Conservation (phyloP, 2,113 vertebrate species). For the Sylvilagus bachmani region DNA sequence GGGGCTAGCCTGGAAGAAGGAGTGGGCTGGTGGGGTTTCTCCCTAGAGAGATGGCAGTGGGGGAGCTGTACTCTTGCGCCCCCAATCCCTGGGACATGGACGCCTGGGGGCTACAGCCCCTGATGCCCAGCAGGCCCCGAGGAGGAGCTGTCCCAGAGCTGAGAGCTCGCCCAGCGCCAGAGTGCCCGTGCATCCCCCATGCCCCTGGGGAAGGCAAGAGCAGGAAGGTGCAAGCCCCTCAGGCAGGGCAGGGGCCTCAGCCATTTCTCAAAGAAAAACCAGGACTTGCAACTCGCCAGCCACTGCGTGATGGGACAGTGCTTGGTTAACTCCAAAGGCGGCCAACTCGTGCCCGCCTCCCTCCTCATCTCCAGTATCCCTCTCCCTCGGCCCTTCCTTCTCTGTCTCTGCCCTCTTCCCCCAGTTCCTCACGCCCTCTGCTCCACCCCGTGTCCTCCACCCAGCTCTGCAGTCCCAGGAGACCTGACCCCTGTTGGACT, state of each 20-base stretch:
- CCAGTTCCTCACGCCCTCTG: background rate
- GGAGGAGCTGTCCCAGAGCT: background rate
- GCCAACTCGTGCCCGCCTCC: background rate
- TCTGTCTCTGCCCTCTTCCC: background rate
- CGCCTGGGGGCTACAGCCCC: no score
- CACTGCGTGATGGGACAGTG: background rate
- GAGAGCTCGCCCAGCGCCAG: background rate
- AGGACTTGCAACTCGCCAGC: background rate
- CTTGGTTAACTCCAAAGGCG: background rate
- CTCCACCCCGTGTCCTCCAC: background rate
- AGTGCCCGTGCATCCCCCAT: background rate
- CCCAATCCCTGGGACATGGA: background rate
- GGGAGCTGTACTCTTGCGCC: background rate
- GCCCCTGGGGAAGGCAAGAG: background rate
- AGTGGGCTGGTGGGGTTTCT: background rate
- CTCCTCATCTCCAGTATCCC: background rate
- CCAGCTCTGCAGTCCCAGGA: background rate
- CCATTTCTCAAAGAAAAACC: background rate
- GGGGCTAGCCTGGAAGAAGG: background rate
- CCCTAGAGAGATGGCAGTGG: background rate
- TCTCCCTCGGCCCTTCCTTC: background rate
- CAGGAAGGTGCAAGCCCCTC: background rate
- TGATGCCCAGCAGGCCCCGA: background rate
- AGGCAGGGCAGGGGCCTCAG: background rate
- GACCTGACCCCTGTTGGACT: background rate